Conservation (phyloP, 2,113 vertebrate genomes). For the Sander vitreus region DNA sequence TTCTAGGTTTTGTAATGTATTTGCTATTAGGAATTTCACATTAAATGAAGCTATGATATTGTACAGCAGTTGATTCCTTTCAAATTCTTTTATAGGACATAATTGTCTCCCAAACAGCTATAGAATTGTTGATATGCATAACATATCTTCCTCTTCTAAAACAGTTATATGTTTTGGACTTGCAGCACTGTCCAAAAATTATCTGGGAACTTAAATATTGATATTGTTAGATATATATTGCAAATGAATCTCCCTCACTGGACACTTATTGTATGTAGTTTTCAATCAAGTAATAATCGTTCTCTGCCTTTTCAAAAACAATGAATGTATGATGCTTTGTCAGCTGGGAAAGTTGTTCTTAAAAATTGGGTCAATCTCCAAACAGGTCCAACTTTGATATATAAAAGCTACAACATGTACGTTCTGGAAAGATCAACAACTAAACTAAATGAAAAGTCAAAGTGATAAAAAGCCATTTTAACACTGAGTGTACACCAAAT, state of each 20-base stretch:
- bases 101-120: neutral
- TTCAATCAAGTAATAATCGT: neutral
- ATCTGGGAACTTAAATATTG: neutral
- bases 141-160: neutral
- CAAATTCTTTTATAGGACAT: neutral
- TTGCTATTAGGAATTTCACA: neutral
- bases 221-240: neutral
- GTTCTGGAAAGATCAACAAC: neutral
- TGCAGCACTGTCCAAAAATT: neutral
- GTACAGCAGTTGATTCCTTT: neutral
- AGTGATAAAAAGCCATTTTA: too few relatives aligned
- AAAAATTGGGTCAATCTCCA: neutral
- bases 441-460: neutral
- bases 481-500: conserved; percentile 10
- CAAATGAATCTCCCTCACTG: neutral
- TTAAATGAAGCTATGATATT: neutral
- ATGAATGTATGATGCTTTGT: neutral
- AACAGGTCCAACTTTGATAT: neutral
- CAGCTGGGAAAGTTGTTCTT: neutral
- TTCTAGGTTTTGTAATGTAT: neutral
- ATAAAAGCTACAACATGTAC: neutral
- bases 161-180: neutral
- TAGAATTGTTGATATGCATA: neutral
- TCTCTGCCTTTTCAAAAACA: neutral
- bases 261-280: too few relatives aligned